Conservation (phyloP, 2,888 invertebrate species). For the Phyto melanocephala region DNA sequence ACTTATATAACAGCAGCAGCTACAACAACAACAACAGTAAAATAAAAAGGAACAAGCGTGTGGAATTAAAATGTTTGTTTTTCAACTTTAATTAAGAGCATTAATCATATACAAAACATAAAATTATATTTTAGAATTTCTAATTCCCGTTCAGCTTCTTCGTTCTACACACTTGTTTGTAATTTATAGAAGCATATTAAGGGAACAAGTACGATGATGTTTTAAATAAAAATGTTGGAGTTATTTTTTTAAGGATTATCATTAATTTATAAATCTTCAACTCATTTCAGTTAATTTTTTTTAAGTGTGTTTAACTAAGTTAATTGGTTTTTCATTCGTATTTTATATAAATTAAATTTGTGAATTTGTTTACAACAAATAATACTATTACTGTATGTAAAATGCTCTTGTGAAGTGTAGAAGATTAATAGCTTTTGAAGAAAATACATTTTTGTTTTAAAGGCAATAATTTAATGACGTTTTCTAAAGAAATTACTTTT, state of each 20-base stretch:
- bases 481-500: no score
- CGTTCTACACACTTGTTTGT: neutral
- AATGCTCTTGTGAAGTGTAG: neutral
- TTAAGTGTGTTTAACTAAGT: neutral
- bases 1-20: neutral
- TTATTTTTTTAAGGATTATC: neutral
- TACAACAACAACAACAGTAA: neutral
- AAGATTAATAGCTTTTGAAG: neutral
- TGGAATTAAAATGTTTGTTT: neutral
- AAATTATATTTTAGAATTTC: neutral
- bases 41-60: neutral
- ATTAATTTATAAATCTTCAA: neutral
- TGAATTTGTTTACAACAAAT: neutral
- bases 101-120: constrained; percentile 5
- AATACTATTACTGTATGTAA: neutral
- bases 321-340: neutral
- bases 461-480: neutral
- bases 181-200: neutral
- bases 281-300: neutral
- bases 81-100: neutral
- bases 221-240: neutral
- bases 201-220: neutral
- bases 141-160: neutral
- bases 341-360: neutral
- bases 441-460: neutral